A percentile compares a stretch with the other conserved stretches of the same genome.
phyloP scores from a whole-genome alignment of 92 coral and sea anemone genomes.

The Virgularia gustaviana region DNA sequence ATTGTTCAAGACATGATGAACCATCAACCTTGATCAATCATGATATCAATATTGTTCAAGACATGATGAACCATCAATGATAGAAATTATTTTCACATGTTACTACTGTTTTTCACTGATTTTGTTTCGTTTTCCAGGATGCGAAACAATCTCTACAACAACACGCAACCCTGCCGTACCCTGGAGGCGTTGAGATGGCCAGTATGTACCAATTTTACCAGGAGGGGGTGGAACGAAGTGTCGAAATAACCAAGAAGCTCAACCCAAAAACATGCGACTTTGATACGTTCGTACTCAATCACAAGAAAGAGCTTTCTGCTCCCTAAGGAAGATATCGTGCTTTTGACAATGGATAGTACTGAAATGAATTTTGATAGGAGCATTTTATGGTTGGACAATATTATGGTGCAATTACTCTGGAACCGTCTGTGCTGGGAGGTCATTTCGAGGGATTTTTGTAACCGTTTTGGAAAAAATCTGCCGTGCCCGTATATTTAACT shows the following conservation, averaged over 20 bases:
- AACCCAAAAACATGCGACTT: constrained; percentile 32
- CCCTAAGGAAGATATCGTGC: background rate
- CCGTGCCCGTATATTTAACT: too few relatives aligned
- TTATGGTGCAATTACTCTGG: too few relatives aligned
- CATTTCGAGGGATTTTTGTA: too few relatives aligned
- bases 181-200: constrained; percentile 27
- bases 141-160: constrained; percentile 15
- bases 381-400: too few relatives aligned
- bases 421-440: too few relatives aligned
- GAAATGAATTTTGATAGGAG: too few relatives aligned
- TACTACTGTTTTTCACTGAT: background rate
- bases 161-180: constrained; percentile 13
- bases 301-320: constrained; percentile 19
- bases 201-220: constrained; percentile 35
- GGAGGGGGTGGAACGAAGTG: constrained; percentile 30
- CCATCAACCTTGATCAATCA: too few relatives aligned
- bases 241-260: constrained; percentile 20
- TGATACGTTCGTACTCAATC: constrained; percentile 17
- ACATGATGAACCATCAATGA: too few relatives aligned
- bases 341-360: too few relatives aligned
- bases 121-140: constrained; percentile 27
- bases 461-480: too few relatives aligned
- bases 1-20: background rate
- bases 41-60: too few relatives aligned
- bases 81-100: background rate